Base-by-base conservation (phyloP, 1,140 invertebrate genomes). In the Cydia fagiglandana region DNA sequence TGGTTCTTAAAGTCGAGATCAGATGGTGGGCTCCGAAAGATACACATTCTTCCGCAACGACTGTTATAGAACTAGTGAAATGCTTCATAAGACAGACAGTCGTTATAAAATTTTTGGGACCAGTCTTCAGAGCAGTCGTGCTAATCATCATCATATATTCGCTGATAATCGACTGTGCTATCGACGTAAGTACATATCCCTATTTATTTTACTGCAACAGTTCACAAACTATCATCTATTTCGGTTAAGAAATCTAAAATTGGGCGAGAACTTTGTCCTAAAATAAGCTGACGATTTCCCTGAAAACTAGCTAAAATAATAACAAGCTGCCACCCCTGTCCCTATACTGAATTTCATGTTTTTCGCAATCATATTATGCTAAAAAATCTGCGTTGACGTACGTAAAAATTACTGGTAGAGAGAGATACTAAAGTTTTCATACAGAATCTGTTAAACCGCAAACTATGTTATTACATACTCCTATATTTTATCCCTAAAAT, bases 61-160 rank as follows among this genome's bases (percentile, higher is more conserved):
- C 83, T 53, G 45, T 84, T 20, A 64, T 91, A n/a, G 86, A 91
- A 73, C 74, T 93, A 30, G 53, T 91, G 10, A 92, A 91, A 77
- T 93, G 89, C 76, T 91, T 93, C 20, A 84, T 93, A 73, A 83
- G 86, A 73, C 91, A 93, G 77, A 91, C 90, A 6, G 86, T 88
- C 6, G 84, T 90, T 61, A 82, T 91, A 6, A 88, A 84, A 80
- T 91, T 89, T 77, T 74, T 78, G 20, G 90, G 90, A n/a, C 84
- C 82, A 1, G 79, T 88, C 28, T 93, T 87, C 41, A 86, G 90
- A 81, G 81, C 78, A 50, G 74, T 91, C 3, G 76, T 83, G 6
- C 78, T 90, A 28, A 79, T 88, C 17, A 88, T 88, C 13, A 83
- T 92, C 75, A 64, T 87, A 15, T 93, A 93, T 78, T 91, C 91